Percentiles rank a stretch among this genome's conserved stretches.
Evolutionary conservation across 1,140 invertebrate genomes (phyloP).

Genomic region (Eufriesea mexicana): DNA sequence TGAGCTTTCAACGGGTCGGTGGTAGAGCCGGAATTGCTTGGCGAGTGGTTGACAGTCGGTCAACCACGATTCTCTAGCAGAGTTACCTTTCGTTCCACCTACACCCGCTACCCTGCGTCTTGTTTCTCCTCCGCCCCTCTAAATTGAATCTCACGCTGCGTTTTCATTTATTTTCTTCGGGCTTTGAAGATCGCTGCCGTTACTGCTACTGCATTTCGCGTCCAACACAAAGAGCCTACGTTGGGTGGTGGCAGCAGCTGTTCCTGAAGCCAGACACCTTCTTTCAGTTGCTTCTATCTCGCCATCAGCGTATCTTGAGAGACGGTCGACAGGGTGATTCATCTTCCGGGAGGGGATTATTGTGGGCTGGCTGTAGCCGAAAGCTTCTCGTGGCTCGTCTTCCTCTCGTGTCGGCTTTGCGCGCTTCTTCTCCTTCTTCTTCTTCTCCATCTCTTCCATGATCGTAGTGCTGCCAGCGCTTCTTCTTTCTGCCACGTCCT

Average conservation of each 20-base stretch:
- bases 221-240: neutral
- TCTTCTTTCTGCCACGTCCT: neutral
- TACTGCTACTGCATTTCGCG: neutral
- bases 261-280: constrained; percentile 51
- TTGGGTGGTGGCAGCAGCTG: constrained; percentile 28
- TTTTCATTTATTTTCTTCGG: constrained; percentile 59
- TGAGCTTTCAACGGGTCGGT: constrained; percentile 1
- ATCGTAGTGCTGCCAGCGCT: neutral
- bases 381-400: constrained; percentile 31
- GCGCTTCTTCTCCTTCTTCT: constrained; percentile 29
- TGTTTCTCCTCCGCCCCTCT: neutral
- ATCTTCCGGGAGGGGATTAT: constrained; percentile 72
- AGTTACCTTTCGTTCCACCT: neutral
- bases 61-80: neutral
- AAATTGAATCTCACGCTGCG: constrained; percentile 67
- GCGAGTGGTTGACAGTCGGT: constrained; percentile 30
- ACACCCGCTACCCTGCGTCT: neutral
- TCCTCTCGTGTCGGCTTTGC: constrained; percentile 38
- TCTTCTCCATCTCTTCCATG: neutral
- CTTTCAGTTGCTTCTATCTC: constrained; percentile 60
- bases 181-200: constrained; percentile 28
- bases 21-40: neutral
- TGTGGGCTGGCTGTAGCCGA: constrained; percentile 58
- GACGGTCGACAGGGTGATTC: constrained; percentile 70
- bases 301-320: constrained; percentile 56